These are phyloP conservation scores for Cardiocondyla obscurior DNA, from an alignment of 1,140 invertebrate genomes.

Conservation along the genomic window DNA sequence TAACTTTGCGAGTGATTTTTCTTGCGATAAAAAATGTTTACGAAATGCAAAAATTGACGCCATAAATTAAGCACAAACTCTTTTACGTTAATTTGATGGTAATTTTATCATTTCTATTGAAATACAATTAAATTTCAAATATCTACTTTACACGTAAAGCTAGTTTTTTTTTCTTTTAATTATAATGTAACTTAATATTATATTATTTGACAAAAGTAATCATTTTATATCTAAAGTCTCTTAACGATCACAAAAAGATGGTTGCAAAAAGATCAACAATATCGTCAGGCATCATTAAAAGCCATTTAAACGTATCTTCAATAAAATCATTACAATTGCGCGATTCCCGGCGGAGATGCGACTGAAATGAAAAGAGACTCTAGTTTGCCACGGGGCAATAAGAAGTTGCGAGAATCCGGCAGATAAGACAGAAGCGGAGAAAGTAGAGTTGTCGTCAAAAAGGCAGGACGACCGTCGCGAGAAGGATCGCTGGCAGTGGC, in stretches of 20 bases:
- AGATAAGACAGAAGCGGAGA: slow-evolving; percentile 9
- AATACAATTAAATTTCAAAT: background rate
- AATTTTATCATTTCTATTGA: background rate
- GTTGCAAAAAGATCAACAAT: background rate
- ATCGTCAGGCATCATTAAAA: background rate
- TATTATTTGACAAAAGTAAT: background rate
- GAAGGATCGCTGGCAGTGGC: background rate
- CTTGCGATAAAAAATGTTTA: background rate
- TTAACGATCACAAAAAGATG: background rate
- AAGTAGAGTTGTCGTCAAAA: slow-evolving; percentile 18
- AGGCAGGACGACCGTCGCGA: slow-evolving; percentile 16
- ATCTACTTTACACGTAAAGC: background rate
- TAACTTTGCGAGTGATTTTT: background rate
- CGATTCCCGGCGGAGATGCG: background rate
- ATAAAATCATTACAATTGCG: slow-evolving; percentile 23
- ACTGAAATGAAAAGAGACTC: slow-evolving; percentile 25
- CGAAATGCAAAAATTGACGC: background rate
- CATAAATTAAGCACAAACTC: background rate
- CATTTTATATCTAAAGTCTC: background rate
- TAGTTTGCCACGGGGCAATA: background rate
- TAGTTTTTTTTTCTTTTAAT: too few species aligned
- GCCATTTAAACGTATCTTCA: slow-evolving; percentile 27
- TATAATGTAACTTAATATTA: slow-evolving; percentile 5
- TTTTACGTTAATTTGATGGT: background rate
- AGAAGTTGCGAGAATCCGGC: slow-evolving; percentile 18